phyloP scores from a whole-genome alignment of 2,113 vertebrate genomes.

The Perognathus longimembris region DNA sequence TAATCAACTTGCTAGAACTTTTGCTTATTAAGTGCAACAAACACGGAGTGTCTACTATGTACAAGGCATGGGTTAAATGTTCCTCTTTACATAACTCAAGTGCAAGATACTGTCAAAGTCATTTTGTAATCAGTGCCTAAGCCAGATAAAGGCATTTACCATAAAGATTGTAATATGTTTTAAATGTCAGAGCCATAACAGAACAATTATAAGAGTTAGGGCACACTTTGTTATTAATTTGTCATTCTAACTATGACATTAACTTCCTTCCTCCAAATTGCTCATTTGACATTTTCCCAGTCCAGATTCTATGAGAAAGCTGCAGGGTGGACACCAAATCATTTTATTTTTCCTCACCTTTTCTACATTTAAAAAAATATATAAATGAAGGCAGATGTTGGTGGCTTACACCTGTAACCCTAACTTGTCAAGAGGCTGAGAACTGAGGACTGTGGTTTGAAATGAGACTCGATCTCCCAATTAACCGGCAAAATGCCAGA shows the following conservation, averaged over 20 bases:
- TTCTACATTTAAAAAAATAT: slow-evolving; percentile 4
- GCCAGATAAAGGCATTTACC: slow-evolving; percentile 69
- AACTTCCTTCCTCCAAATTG: slow-evolving; percentile 74
- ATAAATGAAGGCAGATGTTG: not conserved
- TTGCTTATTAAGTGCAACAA: slow-evolving; percentile 49
- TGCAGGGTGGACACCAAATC: slow-evolving; percentile 54
- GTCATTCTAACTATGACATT: slow-evolving; percentile 77
- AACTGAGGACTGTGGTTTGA: too few relatives aligned
- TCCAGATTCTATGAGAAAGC: slow-evolving; percentile 11
- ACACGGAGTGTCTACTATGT: slow-evolving; percentile 7
- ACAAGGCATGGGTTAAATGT: slow-evolving; percentile 66
- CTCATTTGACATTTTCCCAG: slow-evolving; percentile 77
- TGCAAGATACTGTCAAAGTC: slow-evolving; percentile 62
- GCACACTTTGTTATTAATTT: slow-evolving; percentile 78
- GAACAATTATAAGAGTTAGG: slow-evolving; percentile 74
- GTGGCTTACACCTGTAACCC: too few relatives aligned
- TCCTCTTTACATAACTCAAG: slow-evolving; percentile 52
- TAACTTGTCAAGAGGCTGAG: too few relatives aligned
- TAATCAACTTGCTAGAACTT: slow-evolving; percentile 48
- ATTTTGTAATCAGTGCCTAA: slow-evolving; percentile 75
- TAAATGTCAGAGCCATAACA: slow-evolving; percentile 77
- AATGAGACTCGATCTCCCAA: too few relatives aligned
- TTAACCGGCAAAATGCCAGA: too few relatives aligned
- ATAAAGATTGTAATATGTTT: slow-evolving; percentile 76
- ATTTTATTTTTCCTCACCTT: not conserved